A percentile compares a stretch with the other conserved stretches of the same genome.
These are phyloP conservation scores for Heterotilapia buettikoferi DNA, from an alignment of 2,113 vertebrate genomes.

Conservation along the genomic window DNA sequence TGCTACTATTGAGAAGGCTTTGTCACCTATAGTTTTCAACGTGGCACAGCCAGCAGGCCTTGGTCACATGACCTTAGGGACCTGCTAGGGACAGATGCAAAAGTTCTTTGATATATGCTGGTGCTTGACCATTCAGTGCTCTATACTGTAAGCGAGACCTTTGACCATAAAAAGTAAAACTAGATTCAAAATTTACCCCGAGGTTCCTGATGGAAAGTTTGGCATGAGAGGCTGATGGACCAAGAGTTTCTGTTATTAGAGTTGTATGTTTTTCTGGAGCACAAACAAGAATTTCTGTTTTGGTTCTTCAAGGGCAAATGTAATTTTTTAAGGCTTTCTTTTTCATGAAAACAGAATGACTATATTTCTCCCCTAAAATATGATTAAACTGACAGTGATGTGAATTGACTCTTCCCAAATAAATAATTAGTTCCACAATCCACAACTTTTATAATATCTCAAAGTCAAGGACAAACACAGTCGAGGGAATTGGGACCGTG, in stretches of 20 bases:
- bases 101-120: background rate
- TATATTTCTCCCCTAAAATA: background rate
- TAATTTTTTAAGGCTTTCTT: background rate
- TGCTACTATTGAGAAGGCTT: background rate
- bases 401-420: background rate
- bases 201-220: background rate
- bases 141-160: background rate
- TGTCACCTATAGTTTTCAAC: background rate
- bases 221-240: background rate
- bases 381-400: background rate
- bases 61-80: background rate
- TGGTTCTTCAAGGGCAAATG: background rate
- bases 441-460: background rate
- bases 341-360: background rate
- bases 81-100: background rate
- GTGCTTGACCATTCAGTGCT: background rate
- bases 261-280: background rate
- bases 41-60: background rate
- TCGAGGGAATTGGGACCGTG: background rate
- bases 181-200: background rate
- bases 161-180: background rate
- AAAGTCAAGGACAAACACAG: conserved; percentile 39
- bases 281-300: background rate
- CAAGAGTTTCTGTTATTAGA: background rate
- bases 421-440: background rate